Evolutionary conservation across 2,888 invertebrate species (phyloP).

Genomic region (Habroteleia sp.): DNA sequence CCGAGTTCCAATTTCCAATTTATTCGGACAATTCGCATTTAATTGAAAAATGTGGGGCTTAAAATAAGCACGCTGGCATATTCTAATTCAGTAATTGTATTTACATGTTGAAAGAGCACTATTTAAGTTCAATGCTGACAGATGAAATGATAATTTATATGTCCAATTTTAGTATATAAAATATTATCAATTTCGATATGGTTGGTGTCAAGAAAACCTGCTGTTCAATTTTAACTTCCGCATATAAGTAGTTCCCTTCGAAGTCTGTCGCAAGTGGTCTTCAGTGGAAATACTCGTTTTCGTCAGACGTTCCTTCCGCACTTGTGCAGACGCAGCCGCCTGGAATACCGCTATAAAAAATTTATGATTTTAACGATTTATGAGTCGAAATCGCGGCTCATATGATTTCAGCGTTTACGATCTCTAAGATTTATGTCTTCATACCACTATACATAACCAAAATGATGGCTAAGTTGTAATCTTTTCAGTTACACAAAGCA

Average conservation of each 20-base stretch:
- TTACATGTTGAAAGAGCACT: background rate
- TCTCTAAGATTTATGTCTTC: constrained; percentile 66
- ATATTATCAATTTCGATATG: constrained; percentile 54
- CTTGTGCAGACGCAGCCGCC: constrained; percentile 62
- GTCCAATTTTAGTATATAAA: constrained; percentile 30
- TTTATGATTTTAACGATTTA: constrained; percentile 68
- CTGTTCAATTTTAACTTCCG: constrained; percentile 54
- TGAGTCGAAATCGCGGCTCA: constrained; percentile 61
- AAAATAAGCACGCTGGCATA: too few relatives aligned
- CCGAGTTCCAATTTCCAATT: too few relatives aligned
- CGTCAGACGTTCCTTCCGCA: constrained; percentile 62
- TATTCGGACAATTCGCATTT: too few relatives aligned
- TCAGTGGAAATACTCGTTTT: constrained; percentile 62
- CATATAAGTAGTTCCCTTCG: constrained; percentile 50
- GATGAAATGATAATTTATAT: constrained; percentile 28
- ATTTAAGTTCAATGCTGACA: constrained; percentile 26
- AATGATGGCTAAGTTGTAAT: background rate
- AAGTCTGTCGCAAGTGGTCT: constrained; percentile 56
- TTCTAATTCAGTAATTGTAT: constrained; percentile 13
- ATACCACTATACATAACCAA: constrained; percentile 44
- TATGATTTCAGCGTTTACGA: constrained; percentile 69
- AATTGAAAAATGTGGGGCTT: too few relatives aligned
- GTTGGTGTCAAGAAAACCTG: constrained; percentile 52
- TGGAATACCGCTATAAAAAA: constrained; percentile 66
- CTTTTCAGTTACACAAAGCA: too few relatives aligned